These are phyloP conservation scores for Luehdorfia chinensis DNA, from an alignment of 1,140 invertebrate genomes.

Conservation along the genomic window DNA sequence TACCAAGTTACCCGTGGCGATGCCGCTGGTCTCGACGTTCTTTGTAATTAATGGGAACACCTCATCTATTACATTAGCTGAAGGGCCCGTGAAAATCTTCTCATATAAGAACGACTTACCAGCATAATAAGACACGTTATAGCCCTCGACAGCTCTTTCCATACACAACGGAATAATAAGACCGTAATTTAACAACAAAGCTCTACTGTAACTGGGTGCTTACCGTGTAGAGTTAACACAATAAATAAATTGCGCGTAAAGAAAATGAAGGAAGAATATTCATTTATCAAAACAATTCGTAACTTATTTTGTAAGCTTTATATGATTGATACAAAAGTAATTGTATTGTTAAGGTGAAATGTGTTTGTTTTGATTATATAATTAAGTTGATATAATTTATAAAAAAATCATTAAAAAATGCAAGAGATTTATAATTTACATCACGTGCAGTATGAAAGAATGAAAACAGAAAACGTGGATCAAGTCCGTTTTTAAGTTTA, in stretches of 20 bases:
- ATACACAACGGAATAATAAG: constrained; percentile 1
- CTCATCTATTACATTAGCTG: constrained; percentile 74
- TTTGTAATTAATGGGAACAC: constrained; percentile 75
- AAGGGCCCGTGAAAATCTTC: constrained; percentile 60
- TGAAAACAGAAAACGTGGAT: too few relatives aligned
- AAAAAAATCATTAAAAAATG: too few relatives aligned
- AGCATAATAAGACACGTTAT: constrained; percentile 38
- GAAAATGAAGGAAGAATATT: constrained; percentile 69
- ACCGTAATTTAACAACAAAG: constrained; percentile 16
- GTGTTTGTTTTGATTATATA: neutral
- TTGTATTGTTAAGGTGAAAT: constrained; percentile 2
- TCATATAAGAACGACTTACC: constrained; percentile 49
- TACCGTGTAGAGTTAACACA: constrained; percentile 59
- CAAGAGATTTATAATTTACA: too few relatives aligned
- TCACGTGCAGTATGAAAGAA: too few relatives aligned
- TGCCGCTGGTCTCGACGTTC: constrained; percentile 66
- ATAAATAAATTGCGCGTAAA: constrained; percentile 70
- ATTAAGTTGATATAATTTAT: too few relatives aligned
- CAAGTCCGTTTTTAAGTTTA: too few relatives aligned
- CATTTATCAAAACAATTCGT: constrained; percentile 63
- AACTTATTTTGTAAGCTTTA: constrained; percentile 36
- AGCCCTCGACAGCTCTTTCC: neutral
- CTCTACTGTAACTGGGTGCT: constrained; percentile 32
- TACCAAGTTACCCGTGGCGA: constrained; percentile 52
- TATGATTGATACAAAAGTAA: constrained; percentile 42